Conservation (phyloP, 2,113 vertebrate species). For the Menura novaehollandiae region DNA sequence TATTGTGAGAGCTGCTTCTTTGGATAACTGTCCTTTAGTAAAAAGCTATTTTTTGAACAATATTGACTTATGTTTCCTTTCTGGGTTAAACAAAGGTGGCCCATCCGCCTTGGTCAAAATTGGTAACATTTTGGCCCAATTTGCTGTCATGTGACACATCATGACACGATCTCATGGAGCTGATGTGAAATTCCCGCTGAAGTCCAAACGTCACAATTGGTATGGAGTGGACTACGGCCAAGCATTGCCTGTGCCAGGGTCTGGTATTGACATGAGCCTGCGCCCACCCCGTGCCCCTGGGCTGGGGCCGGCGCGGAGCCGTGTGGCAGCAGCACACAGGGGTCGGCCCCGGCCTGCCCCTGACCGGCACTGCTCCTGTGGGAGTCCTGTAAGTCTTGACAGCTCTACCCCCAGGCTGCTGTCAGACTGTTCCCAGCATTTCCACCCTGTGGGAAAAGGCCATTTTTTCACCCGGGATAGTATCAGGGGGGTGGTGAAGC, state of each 20-base stretch:
- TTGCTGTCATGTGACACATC: background rate
- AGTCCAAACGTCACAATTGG: background rate
- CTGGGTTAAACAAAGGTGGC: background rate
- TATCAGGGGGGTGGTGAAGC: rapidly evolving
- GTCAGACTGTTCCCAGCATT: background rate
- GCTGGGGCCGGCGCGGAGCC: rapidly evolving
- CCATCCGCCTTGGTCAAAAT: background rate
- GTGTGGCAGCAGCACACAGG: rapidly evolving
- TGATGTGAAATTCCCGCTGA: background rate
- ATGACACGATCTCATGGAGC: background rate
- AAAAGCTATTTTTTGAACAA: background rate
- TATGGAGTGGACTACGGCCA: rapidly evolving
- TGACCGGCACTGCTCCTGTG: rapidly evolving
- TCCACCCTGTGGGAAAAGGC: background rate
- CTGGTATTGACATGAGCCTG: too few species aligned
- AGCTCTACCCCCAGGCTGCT: background rate
- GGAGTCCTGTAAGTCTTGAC: rapidly evolving
- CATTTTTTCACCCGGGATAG: background rate
- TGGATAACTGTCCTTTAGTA: background rate
- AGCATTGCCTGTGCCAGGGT: background rate
- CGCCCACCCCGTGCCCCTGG: rapidly evolving
- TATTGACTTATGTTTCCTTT: background rate
- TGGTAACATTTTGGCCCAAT: background rate
- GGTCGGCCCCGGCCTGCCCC: background rate
- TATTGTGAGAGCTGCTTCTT: background rate